Conservation (phyloP, 2,797 vertebrate genomes). For the Acomys russatus region DNA sequence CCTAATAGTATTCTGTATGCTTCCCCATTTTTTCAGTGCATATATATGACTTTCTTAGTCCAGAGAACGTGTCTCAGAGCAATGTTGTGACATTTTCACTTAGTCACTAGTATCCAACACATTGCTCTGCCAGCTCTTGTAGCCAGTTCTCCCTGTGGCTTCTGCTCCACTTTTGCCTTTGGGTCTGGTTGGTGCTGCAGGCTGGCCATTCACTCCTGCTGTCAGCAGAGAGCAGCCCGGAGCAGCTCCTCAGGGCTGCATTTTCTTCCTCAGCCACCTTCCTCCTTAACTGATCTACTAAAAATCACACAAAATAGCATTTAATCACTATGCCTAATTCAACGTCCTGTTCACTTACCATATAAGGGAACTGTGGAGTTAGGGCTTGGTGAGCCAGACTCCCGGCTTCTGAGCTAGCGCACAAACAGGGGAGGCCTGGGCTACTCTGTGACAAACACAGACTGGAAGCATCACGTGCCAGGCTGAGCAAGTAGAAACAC, state of each 20-base stretch:
- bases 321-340: neutral
- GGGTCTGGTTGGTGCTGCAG: no score
- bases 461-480: neutral
- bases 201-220: neutral
- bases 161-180: neutral
- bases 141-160: neutral
- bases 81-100: neutral
- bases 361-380: neutral
- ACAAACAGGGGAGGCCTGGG: neutral
- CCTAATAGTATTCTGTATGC: neutral
- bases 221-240: neutral
- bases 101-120: no score
- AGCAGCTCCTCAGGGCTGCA: neutral
- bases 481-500: neutral
- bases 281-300: neutral
- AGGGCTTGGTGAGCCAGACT: neutral
- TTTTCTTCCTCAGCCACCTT: neutral
- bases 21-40: neutral
- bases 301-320: neutral
- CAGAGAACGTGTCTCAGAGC: neutral
- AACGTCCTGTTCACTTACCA: neutral
- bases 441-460: neutral
- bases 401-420: neutral
- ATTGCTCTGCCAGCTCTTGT: accelerated
- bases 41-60: neutral